A percentile compares a stretch with the other conserved stretches of the same genome.
Evolutionary conservation across 2,888 invertebrate genomes (phyloP).

Genomic region (Criorhina ranunculi): DNA sequence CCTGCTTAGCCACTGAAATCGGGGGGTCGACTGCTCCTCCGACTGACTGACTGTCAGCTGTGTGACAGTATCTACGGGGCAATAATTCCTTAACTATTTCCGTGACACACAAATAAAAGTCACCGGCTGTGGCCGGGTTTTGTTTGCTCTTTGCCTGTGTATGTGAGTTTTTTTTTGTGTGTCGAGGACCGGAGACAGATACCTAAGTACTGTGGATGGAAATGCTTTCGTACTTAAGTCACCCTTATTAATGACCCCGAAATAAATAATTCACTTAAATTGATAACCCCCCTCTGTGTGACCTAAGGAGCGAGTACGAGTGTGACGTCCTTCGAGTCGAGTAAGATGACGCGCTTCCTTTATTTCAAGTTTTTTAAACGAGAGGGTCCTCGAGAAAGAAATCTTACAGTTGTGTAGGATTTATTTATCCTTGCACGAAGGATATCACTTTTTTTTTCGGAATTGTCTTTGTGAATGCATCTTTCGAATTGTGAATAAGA

Average conservation of each 20-base stretch:
- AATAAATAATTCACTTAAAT: constrained; percentile 75
- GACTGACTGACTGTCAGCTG: constrained; percentile 75
- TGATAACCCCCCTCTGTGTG: constrained; percentile 43
- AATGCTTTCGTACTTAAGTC: constrained; percentile 69
- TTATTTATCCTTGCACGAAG: constrained; percentile 37
- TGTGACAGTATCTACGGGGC: constrained; percentile 78
- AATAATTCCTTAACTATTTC: constrained; percentile 78
- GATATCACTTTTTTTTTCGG: constrained; percentile 62
- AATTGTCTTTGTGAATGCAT: constrained; percentile 66
- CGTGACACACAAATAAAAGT: constrained; percentile 77
- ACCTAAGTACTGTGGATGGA: constrained; percentile 65
- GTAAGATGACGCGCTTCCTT: not conserved
- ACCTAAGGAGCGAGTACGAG: not conserved
- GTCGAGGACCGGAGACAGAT: constrained; percentile 61
- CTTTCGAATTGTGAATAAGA: constrained; percentile 71
- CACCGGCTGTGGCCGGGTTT: constrained; percentile 66
- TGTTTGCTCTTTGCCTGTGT: constrained; percentile 32
- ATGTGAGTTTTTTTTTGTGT: constrained; percentile 28
- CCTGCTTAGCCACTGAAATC: constrained; percentile 49
- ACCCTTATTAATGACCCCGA: constrained; percentile 73
- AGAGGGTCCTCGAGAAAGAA: constrained; percentile 12
- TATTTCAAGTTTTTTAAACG: not conserved
- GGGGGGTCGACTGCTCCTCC: constrained; percentile 6
- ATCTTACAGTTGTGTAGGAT: constrained; percentile 24
- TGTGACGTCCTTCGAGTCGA: constrained; percentile 39